Base-by-base conservation (phyloP, 1,140 invertebrate species). In the Eriosoma lanigerum region DNA sequence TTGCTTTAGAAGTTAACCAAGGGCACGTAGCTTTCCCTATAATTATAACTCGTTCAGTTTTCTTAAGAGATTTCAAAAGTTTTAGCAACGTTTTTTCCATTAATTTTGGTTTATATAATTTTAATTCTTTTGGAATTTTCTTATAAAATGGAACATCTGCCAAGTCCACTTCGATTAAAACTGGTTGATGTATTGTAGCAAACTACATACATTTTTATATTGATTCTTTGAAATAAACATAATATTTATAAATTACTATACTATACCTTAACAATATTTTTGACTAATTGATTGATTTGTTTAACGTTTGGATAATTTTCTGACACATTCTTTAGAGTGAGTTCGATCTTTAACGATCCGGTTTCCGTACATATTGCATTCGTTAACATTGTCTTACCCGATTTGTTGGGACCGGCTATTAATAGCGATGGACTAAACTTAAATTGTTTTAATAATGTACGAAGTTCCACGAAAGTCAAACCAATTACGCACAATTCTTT, bases 131-230 rank as follows among this genome's bases (percentile, higher is more conserved):
- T 17, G 73, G 54, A 15, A 48, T 60, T 48, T 48, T 78, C 21
- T 78, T 78, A 46, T 78, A 78, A 78, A 60, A 78, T 2, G 56
- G 54, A 26, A 78, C 56, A 9, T 78, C 73, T 1, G 54, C 54
- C 10, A 60, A 32, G 17, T 60, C 56, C n/a, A 78, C 52, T 44
- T 58, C 73, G 4, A 78, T 60, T 24, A 78, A 38, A 19, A 60
- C 73, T 5, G 73, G 73, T 60, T 78, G 73, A 60, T 29, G n/a
- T 19, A 12, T 24, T 19, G 3, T 26, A 24, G 54, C 56, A 21
- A 78, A 44, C 73, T 78, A 19, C 21, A 19, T 13, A 38, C 32
- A 38, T 38, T 38, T 38, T 38, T 38, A 38, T 38, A 4, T 38
- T 38, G 3, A 38, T 4, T 38, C 32, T 4, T 4, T 38, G 32